Percentiles rank a stretch among this genome's conserved stretches.
These are phyloP conservation scores for Automeris io DNA, from an alignment of 2,888 invertebrate species.

Conservation along the genomic window DNA sequence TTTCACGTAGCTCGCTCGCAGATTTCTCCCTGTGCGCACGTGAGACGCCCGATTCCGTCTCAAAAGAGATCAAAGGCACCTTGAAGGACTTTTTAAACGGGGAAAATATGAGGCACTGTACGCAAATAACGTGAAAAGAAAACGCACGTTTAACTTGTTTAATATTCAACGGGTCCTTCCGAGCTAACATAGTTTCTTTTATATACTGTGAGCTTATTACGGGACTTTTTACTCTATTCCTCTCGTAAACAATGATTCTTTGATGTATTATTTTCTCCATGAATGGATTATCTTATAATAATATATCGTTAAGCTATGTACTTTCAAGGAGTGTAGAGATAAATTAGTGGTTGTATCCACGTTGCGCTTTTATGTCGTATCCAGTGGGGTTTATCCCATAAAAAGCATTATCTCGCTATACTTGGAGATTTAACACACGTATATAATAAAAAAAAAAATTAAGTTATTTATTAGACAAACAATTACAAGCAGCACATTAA, in stretches of 20 bases:
- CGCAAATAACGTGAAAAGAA: slow-evolving; percentile 27
- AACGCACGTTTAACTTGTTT: slow-evolving; percentile 14
- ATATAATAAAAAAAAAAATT: no score
- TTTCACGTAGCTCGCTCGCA: background rate
- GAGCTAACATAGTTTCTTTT: slow-evolving; percentile 1
- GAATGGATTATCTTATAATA: no score
- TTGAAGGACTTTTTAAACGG: slow-evolving; percentile 16
- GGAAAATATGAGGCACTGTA: slow-evolving; percentile 21
- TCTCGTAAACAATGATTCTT: background rate
- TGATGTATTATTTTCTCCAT: no score
- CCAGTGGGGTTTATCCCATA: no score
- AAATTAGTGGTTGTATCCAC: no score
- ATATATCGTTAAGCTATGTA: no score
- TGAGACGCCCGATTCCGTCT: slow-evolving; percentile 14
- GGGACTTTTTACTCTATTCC: background rate
- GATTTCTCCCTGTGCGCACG: background rate
- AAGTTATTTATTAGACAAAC: no score
- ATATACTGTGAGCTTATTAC: background rate
- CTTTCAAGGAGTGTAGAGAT: no score
- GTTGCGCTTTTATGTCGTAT: no score
- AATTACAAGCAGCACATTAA: no score
- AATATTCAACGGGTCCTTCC: background rate
- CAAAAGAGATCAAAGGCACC: slow-evolving; percentile 16
- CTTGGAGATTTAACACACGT: no score
- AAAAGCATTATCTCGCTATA: no score